Conservation (phyloP, 1,140 invertebrate species). For the Cydia strobilella region DNA sequence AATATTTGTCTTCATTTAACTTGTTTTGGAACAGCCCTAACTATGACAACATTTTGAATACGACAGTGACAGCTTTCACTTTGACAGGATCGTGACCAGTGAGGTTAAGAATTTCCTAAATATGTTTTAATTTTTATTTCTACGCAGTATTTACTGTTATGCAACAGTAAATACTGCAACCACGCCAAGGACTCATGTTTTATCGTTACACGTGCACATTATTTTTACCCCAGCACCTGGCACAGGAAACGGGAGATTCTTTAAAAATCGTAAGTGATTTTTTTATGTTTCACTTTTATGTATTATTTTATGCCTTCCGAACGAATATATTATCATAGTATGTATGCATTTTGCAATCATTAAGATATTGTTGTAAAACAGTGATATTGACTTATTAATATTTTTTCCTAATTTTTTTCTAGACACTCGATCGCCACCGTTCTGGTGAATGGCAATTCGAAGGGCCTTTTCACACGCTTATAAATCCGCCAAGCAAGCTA, state of each 20-base stretch:
- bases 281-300: conserved; percentile 2
- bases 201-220: conserved; percentile 11
- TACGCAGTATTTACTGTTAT: conserved; percentile 14
- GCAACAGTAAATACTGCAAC: conserved; percentile 25
- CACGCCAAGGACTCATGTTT: conserved; percentile 6
- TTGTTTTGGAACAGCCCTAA: neutral
- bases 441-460: conserved; percentile 46
- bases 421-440: conserved; percentile 37
- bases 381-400: conserved; percentile 33
- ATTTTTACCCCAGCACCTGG: neutral
- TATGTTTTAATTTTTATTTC: conserved; percentile 30
- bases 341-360: neutral
- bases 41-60: neutral
- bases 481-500: conserved; percentile 43
- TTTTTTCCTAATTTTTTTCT: conserved; percentile 43
- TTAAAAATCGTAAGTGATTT: conserved; percentile 5
- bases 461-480: conserved; percentile 49
- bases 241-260: neutral
- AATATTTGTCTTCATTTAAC: no score
- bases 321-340: neutral
- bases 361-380: conserved; percentile 41
- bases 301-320: neutral
- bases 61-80: neutral
- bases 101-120: conserved; percentile 28
- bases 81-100: conserved; percentile 29